These are phyloP conservation scores for Bostrychus sinensis DNA, from an alignment of 2,113 vertebrate genomes.

Conservation along the genomic window DNA sequence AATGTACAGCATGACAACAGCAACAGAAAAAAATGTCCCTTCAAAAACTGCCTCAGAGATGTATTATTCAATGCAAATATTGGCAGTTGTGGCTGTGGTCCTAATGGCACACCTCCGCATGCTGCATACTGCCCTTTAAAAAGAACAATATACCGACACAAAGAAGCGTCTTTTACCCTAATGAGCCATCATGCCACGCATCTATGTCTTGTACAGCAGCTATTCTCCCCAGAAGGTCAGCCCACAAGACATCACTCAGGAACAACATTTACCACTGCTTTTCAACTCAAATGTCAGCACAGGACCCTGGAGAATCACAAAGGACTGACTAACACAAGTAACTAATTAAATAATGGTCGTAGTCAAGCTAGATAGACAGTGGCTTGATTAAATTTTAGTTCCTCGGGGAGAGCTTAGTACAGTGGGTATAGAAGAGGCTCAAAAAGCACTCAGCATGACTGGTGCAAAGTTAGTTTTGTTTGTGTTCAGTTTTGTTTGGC, in stretches of 20 bases:
- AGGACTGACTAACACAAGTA: not conserved
- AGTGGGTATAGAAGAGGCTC: too few relatives aligned
- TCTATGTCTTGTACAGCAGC: not conserved
- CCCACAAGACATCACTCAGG: not conserved
- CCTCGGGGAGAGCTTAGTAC: too few relatives aligned
- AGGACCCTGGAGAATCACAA: not conserved
- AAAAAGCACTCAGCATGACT: too few relatives aligned
- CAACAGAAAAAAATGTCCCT: not conserved
- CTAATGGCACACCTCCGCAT: not conserved
- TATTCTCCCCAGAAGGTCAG: not conserved
- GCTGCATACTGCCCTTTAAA: not conserved
- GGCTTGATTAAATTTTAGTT: too few relatives aligned
- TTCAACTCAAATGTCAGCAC: not conserved
- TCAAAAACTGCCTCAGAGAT: not conserved
- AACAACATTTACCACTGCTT: not conserved
- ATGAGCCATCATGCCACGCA: constrained; percentile 1
- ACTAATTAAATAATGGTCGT: not conserved
- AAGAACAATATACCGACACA: not conserved
- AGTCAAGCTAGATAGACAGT: too few relatives aligned
- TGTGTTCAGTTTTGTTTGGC: too few relatives aligned
- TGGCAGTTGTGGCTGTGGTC: not conserved
- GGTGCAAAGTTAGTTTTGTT: too few relatives aligned
- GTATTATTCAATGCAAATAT: not conserved
- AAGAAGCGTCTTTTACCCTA: not conserved
- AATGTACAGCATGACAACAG: not conserved